These are phyloP conservation scores for Balaeniceps rex DNA, from an alignment of 2,113 vertebrate species.

Conservation along the genomic window DNA sequence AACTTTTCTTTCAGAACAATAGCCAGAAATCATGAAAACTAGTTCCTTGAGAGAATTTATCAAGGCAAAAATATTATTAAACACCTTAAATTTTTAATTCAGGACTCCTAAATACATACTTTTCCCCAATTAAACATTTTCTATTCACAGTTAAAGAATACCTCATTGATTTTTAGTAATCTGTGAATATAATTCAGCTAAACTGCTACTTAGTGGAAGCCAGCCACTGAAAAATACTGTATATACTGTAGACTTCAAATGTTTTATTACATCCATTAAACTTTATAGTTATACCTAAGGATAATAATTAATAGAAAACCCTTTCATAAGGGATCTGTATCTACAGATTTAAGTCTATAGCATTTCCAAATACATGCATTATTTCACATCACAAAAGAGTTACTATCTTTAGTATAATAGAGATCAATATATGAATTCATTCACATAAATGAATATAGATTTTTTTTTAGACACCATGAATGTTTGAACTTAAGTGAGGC, in stretches of 20 bases:
- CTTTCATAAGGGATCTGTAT: background rate
- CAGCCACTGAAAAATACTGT: background rate
- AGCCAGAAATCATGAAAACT: background rate
- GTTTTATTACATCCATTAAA: background rate
- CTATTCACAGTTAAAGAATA: background rate
- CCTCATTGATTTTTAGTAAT: background rate
- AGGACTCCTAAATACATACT: background rate
- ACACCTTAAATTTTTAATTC: background rate
- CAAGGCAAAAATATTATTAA: background rate
- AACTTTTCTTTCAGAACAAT: background rate
- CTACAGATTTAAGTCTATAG: background rate
- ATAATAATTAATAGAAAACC: background rate
- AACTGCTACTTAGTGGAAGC: background rate
- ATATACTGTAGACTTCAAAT: background rate
- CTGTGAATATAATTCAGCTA: background rate
- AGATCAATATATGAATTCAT: background rate
- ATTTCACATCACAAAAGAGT: background rate
- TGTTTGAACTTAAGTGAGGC: background rate
- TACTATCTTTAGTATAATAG: background rate
- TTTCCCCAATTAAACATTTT: background rate
- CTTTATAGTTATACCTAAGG: background rate
- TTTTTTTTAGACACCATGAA: background rate
- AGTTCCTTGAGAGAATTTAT: background rate
- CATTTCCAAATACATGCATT: background rate
- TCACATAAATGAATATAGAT: background rate